Evolutionary conservation across 2,888 invertebrate genomes (phyloP).

Genomic region (Microchrysa polita): DNA sequence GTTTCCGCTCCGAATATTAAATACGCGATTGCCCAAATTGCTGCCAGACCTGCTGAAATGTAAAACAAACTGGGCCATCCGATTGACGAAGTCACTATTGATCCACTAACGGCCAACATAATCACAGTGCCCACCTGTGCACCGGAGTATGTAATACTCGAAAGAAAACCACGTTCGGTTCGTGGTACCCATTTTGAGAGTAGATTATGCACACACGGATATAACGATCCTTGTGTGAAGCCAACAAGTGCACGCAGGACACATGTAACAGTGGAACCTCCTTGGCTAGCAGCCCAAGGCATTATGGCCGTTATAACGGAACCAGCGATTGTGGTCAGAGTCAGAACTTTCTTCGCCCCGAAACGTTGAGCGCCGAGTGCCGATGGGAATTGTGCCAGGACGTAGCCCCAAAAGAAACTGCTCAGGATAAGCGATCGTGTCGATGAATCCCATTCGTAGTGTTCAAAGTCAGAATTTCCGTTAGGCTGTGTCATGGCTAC

Average conservation of each 20-base stretch:
- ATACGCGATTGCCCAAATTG: conserved; percentile 68
- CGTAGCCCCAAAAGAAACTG: conserved; percentile 84
- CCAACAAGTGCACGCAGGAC: conserved; percentile 76
- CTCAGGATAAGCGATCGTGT: conserved; percentile 72
- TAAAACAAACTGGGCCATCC: conserved; percentile 78
- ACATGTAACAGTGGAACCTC: conserved; percentile 70
- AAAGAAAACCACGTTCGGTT: conserved; percentile 70
- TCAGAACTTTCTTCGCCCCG: conserved; percentile 30
- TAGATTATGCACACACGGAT: conserved; percentile 76
- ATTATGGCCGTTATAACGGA: conserved; percentile 72
- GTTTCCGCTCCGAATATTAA: conserved; percentile 69
- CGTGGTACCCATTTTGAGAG: conserved; percentile 79
- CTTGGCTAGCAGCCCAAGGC: conserved; percentile 73
- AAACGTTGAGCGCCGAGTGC: conserved; percentile 59
- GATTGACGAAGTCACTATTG: conserved; percentile 67
- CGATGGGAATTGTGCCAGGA: conserved; percentile 76
- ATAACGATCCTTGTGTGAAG: conserved; percentile 76
- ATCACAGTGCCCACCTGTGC: conserved; percentile 75
- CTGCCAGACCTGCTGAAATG: conserved; percentile 67
- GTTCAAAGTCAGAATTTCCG: conserved; percentile 58
- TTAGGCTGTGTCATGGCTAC: conserved; percentile 72
- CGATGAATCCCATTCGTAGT: conserved; percentile 63
- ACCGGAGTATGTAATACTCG: conserved; percentile 69
- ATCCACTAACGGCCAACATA: conserved; percentile 72
- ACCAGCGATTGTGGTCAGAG: conserved; percentile 59